Evolutionary conservation across 2,113 vertebrate genomes (phyloP).

Genomic region (Heterotilapia buettikoferi): DNA sequence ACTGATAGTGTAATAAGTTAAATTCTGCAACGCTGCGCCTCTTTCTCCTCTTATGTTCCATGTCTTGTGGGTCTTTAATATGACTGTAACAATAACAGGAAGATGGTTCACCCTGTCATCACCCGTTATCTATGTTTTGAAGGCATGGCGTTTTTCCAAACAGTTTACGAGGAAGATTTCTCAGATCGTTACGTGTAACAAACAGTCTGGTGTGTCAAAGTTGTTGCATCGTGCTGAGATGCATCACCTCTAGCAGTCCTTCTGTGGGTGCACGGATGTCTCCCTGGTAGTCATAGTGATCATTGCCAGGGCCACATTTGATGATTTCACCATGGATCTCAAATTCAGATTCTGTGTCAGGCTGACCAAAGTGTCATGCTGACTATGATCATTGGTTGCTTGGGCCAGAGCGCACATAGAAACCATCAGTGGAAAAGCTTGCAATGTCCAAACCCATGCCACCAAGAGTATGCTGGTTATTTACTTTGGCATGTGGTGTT

Average conservation of each 20-base stretch:
- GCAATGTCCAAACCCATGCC: not conserved
- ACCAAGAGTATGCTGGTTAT: not conserved
- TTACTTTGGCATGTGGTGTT: not conserved
- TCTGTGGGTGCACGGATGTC: not conserved
- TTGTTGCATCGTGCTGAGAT: not conserved
- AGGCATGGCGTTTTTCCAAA: not conserved
- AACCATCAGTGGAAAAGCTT: not conserved
- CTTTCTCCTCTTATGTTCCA: not conserved
- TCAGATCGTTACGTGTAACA: not conserved
- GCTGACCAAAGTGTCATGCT: not conserved
- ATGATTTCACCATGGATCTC: not conserved
- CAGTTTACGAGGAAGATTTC: not conserved
- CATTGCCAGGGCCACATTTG: not conserved
- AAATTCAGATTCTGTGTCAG: not conserved
- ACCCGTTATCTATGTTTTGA: not conserved
- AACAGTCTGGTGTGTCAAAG: not conserved
- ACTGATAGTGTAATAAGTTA: not conserved
- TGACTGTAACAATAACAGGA: rapidly evolving
- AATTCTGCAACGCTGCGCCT: not conserved
- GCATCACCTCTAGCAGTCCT: not conserved
- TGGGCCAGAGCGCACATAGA: not conserved
- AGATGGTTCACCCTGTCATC: not conserved
- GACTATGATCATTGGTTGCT: not conserved
- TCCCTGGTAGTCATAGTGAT: not conserved
- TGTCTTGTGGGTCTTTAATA: not conserved